Conservation (phyloP, 1,140 invertebrate genomes). For the Pogonognathellus flavescens region DNA sequence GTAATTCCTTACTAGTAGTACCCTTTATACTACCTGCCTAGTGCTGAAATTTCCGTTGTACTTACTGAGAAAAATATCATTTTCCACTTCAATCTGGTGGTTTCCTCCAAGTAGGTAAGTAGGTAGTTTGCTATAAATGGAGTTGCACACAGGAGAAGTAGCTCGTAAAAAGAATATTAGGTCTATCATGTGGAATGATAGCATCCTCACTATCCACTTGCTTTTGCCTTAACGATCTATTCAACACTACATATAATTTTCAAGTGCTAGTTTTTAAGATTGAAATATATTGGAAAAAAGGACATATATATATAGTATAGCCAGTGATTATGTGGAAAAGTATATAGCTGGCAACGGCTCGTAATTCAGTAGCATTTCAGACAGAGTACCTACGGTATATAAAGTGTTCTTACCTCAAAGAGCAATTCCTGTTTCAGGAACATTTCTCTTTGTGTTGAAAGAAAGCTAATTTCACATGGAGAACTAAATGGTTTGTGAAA, state of each 20-base stretch:
- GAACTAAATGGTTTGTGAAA: conserved; percentile 49
- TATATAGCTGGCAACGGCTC: not conserved
- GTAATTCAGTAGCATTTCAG: no score
- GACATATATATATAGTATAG: not conserved
- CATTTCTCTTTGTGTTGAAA: not conserved
- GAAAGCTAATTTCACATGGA: conserved; percentile 37
- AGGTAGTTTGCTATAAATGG: no score
- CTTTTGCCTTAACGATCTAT: not conserved
- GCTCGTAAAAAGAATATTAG: no score
- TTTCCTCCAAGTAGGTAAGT: no score
- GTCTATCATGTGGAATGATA: no score
- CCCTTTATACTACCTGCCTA: conserved; percentile 20
- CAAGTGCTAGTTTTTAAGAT: conserved; percentile 21
- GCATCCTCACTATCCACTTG: no score
- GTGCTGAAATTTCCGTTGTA: no score
- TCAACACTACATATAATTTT: not conserved
- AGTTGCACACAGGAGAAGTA: no score
- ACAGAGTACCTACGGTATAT: not conserved
- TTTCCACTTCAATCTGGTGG: no score
- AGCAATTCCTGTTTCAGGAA: conserved; percentile 12
- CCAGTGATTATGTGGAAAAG: no score
- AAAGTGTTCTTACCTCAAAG: not conserved
- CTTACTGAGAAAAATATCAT: no score
- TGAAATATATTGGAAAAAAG: not conserved
- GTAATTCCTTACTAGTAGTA: not conserved